Evolutionary conservation across 2,797 vertebrate species (phyloP).

Genomic region (Nannoperca obscura): DNA sequence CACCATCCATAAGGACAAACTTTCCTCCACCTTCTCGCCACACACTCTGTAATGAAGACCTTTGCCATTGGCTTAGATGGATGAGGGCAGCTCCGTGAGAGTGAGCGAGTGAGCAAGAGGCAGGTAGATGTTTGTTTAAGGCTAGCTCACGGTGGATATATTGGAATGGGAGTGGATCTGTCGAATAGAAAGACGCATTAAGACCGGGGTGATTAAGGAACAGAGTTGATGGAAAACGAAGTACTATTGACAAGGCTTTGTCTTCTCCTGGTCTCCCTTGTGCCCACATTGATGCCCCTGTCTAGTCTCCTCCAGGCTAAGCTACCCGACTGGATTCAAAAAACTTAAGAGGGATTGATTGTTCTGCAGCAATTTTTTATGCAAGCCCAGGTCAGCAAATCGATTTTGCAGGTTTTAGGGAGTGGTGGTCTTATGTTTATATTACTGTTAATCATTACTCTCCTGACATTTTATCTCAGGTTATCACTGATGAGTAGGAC

Average conservation of each 20-base stretch:
- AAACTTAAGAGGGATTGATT: conserved; percentile 85
- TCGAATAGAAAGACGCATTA: conserved; percentile 78
- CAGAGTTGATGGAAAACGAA: conserved; percentile 85
- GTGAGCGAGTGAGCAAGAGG: conserved; percentile 65
- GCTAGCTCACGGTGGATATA: conserved; percentile 74
- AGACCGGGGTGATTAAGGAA: conserved; percentile 85
- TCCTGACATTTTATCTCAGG: conserved; percentile 67
- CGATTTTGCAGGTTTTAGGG: conserved; percentile 75
- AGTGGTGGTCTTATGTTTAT: conserved; percentile 80
- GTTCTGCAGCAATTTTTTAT: conserved; percentile 82
- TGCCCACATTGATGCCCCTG: conserved; percentile 78
- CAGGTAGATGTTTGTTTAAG: conserved; percentile 84
- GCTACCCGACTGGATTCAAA: conserved; percentile 80
- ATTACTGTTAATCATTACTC: conserved; percentile 83
- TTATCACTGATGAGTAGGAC: conserved; percentile 66
- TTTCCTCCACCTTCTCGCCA: conserved; percentile 71
- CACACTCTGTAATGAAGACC: conserved; percentile 85
- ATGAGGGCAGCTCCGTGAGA: conserved; percentile 75
- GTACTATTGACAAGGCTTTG: conserved; percentile 85
- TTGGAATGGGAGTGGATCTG: conserved; percentile 77
- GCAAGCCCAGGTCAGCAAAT: conserved; percentile 70
- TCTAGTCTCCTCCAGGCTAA: conserved; percentile 76
- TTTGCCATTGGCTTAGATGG: conserved; percentile 82
- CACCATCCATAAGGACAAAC: conserved; percentile 84
- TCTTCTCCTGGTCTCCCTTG: conserved; percentile 74